Evolutionary conservation across 2,113 vertebrate genomes (phyloP).

Genomic region (Aspiorhynchus laticeps): DNA sequence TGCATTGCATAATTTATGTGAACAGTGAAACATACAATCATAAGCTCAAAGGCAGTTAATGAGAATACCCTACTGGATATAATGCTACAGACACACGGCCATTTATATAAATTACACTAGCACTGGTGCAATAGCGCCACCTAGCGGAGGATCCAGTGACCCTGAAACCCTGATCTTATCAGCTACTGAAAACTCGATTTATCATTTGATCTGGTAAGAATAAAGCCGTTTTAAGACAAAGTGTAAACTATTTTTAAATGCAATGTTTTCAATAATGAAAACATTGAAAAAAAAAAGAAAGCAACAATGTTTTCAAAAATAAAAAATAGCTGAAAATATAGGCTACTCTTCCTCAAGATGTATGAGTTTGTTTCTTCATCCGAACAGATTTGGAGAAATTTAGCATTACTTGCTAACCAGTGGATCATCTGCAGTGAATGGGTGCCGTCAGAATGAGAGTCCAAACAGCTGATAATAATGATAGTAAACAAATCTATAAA

Average conservation of each 20-base stretch:
- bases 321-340: too few species aligned
- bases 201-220: not conserved
- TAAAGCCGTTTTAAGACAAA: not conserved
- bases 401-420: too few species aligned
- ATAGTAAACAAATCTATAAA: too few species aligned
- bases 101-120: not conserved
- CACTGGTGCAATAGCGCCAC: constrained; percentile 17
- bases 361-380: too few species aligned
- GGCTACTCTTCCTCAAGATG: too few species aligned
- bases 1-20: not conserved
- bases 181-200: not conserved
- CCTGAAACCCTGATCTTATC: not conserved
- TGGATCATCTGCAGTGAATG: too few species aligned
- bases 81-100: not conserved
- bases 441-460: too few species aligned
- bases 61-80: not conserved
- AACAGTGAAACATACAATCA: not conserved
- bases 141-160: constrained; percentile 9
- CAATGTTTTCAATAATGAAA: not conserved
- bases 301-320: too few species aligned
- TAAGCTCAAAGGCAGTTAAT: not conserved
- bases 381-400: too few species aligned
- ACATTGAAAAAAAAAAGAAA: too few species aligned
- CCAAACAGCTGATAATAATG: too few species aligned
- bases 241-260: too few species aligned